Evolutionary conservation across 2,888 invertebrate species (phyloP), one percentile per base, ranked within the genome.

Genomic region (Ichneumoninae sp.): DNA sequence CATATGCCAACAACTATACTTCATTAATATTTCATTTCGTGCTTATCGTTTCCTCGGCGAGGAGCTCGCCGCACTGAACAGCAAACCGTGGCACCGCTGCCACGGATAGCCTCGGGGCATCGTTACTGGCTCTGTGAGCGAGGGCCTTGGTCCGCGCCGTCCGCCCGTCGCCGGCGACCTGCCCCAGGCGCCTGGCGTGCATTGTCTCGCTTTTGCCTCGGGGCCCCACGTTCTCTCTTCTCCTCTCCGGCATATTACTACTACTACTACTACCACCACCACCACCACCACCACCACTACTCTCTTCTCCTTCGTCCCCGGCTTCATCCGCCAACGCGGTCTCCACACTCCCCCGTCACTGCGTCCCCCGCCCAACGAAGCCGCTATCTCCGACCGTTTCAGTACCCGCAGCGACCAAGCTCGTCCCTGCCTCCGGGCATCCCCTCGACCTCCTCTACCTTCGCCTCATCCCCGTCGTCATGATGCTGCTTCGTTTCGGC

Each of bases 11-110:
- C 50, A 77, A 80, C 69, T 77, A 74, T 80, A 83, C 75, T 93
- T 93, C 92, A 93, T 93, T 93, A 93, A 93, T 93, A 93, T 93
- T 93, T 93, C 93, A 93, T 93, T 93, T 92, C 91, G 92, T 92
- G 93, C 93, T 93, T 93, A 93, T 93, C 93, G 93, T 93, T 93
- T 91, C 91, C 91, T 90, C 91, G 88, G 88, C 88, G 90, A 89
- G 88, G 89, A 91, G 86, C 85, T 74, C 75, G 78, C 70, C 65
- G 81, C 80, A 81, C 81, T 79, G 78, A 87, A 86, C 76, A 71
- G 87, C 85, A 83, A 78, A 85, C 81, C 80, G 80, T 82, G 81
- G 78, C 68, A 84, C 47, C 79, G 65, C 82, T 74, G 76, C 86
- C 85, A 82, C 83, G 85, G 83, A 86, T 80, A 40, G 84, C 92